Percentiles rank a stretch among this genome's conserved stretches.
phyloP scores from a whole-genome alignment of 2,888 invertebrate species.

The Cacoxenus indagator region DNA sequence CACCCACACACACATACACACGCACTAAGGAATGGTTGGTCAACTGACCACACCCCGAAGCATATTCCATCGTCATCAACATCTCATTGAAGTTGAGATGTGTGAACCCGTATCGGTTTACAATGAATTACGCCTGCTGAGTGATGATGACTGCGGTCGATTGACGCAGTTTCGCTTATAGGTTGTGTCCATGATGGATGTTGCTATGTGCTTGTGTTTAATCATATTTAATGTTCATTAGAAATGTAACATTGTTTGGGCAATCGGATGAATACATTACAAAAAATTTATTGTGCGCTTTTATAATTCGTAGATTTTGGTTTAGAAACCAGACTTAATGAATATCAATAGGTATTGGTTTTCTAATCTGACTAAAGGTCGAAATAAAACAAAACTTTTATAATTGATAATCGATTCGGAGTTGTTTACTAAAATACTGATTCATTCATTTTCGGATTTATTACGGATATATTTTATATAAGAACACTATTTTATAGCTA shows the following conservation, averaged over 20 bases:
- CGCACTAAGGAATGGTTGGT: not conserved
- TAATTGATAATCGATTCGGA: too few relatives aligned
- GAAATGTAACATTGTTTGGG: not conserved
- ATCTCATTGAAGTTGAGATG: conserved; percentile 19
- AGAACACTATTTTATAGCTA: too few relatives aligned
- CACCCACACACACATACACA: conserved; percentile 20
- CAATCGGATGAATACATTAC: not conserved
- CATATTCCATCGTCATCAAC: not conserved
- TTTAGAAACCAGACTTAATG: too few relatives aligned
- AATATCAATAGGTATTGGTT: too few relatives aligned
- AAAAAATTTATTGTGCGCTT: not conserved
- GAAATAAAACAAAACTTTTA: too few relatives aligned
- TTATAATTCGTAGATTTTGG: not conserved
- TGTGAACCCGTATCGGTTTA: conserved; percentile 46
- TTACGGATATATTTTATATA: too few relatives aligned
- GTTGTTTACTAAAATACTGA: too few relatives aligned
- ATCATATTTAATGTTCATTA: not conserved
- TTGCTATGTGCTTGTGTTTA: not conserved
- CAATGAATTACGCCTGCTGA: conserved; percentile 57
- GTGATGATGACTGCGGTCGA: conserved; percentile 39
- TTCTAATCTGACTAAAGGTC: too few relatives aligned
- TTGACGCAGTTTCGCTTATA: not conserved
- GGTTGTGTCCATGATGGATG: conserved; percentile 26
- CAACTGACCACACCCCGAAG: not conserved
- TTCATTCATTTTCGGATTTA: too few relatives aligned